These are phyloP conservation scores for Lophius piscatorius DNA, from an alignment of 2,113 vertebrate genomes.

Conservation along the genomic window DNA sequence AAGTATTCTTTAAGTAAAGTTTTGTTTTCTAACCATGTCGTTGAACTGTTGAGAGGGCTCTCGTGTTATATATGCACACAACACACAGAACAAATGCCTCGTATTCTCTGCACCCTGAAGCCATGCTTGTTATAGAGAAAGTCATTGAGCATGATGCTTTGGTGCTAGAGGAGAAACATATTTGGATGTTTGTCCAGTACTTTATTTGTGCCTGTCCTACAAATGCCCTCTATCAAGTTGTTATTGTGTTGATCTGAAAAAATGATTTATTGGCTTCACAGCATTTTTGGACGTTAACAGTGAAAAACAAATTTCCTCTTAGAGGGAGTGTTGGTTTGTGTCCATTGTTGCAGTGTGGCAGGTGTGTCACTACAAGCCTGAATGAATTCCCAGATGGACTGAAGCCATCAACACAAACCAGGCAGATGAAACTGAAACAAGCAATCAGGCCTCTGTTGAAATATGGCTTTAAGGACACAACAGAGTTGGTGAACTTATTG, in stretches of 20 bases:
- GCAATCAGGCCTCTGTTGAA: slow-evolving; percentile 55
- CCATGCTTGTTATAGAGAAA: slow-evolving; percentile 57
- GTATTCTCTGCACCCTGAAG: slow-evolving; percentile 54
- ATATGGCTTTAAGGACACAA: slow-evolving; percentile 50
- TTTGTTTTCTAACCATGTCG: slow-evolving; percentile 21
- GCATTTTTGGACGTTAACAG: slow-evolving; percentile 62
- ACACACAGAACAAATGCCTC: slow-evolving; percentile 42
- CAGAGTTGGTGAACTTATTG: slow-evolving; percentile 42
- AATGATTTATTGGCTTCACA: slow-evolving; percentile 59
- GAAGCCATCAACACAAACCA: slow-evolving; percentile 59
- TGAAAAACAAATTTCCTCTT: slow-evolving; percentile 61
- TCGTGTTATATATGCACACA: slow-evolving; percentile 40
- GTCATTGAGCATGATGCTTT: slow-evolving; percentile 39
- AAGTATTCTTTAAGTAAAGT: slow-evolving; percentile 10
- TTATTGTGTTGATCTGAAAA: slow-evolving; percentile 37
- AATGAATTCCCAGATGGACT: slow-evolving; percentile 67
- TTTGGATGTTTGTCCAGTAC: slow-evolving; percentile 62
- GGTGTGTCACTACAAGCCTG: slow-evolving; percentile 65
- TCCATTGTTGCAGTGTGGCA: slow-evolving; percentile 65
- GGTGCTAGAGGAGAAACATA: slow-evolving; percentile 56
- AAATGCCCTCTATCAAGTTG: slow-evolving; percentile 59
- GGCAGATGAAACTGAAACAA: slow-evolving; percentile 62
- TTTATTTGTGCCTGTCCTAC: slow-evolving; percentile 63
- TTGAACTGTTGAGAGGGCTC: slow-evolving; percentile 24
- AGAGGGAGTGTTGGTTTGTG: slow-evolving; percentile 46